A percentile compares a stretch with the other conserved stretches of the same genome.
Evolutionary conservation across 2,888 invertebrate species (phyloP).

Genomic region (Calephelis perditalis): DNA sequence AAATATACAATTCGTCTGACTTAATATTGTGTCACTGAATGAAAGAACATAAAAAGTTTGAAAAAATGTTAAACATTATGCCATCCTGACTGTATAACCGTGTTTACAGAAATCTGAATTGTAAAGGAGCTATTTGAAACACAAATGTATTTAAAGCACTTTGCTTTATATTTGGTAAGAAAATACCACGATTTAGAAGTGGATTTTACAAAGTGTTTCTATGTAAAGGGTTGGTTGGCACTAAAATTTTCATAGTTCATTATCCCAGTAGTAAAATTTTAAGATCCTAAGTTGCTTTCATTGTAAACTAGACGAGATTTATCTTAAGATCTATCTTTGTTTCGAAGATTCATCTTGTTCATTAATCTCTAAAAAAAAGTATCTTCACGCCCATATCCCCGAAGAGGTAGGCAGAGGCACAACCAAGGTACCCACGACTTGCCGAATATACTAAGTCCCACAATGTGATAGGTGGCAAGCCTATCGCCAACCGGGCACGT

Average conservation of each 20-base stretch:
- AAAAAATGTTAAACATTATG: conserved; percentile 16
- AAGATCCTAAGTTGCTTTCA: not conserved
- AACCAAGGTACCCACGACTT: too few relatives aligned
- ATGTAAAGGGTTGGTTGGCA: not conserved
- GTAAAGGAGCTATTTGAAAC: conserved; percentile 21
- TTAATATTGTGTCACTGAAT: not conserved
- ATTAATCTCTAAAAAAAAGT: too few relatives aligned
- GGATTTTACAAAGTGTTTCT: conserved; percentile 3
- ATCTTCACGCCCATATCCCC: too few relatives aligned
- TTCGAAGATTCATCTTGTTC: too few relatives aligned
- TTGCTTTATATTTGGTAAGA: conserved; percentile 18
- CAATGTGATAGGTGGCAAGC: too few relatives aligned
- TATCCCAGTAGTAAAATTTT: not conserved
- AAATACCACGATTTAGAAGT: conserved; percentile 11
- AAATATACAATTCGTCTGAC: too few relatives aligned
- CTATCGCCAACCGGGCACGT: too few relatives aligned
- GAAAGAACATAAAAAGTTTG: conserved; percentile 10
- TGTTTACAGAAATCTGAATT: conserved; percentile 21
- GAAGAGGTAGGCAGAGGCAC: too few relatives aligned
- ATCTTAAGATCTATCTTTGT: not conserved
- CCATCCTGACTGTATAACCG: conserved; percentile 15
- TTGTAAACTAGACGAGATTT: not conserved
- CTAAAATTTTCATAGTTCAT: not conserved
- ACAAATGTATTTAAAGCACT: conserved; percentile 19
- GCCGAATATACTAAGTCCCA: too few relatives aligned